Evolutionary conservation across 2,888 invertebrate genomes (phyloP).

Genomic region (Polymixis flavicincta): DNA sequence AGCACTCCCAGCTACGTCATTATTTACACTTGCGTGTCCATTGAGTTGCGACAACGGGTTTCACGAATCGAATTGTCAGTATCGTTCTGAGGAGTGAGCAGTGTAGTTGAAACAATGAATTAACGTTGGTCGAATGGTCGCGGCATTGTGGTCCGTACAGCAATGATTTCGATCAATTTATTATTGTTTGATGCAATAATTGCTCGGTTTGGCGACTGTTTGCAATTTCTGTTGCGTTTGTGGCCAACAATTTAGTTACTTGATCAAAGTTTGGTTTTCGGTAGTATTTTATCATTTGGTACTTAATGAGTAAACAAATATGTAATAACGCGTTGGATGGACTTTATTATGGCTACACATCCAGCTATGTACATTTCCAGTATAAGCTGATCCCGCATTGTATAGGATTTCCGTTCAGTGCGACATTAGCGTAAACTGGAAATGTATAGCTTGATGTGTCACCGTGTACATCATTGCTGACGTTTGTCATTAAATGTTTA

Average conservation of each 20-base stretch:
- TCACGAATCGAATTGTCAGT: slow-evolving; percentile 38
- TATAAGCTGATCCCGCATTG: too few relatives aligned
- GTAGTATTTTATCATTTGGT: slow-evolving; percentile 42
- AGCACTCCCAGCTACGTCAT: slow-evolving; percentile 23
- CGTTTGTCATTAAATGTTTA: background rate
- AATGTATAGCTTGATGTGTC: too few relatives aligned
- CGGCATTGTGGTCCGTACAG: slow-evolving; percentile 50
- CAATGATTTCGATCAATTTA: slow-evolving; percentile 79
- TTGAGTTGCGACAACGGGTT: slow-evolving; percentile 39
- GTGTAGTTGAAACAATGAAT: slow-evolving; percentile 75
- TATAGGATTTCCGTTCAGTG: too few relatives aligned
- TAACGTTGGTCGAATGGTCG: slow-evolving; percentile 59
- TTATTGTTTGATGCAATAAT: slow-evolving; percentile 81
- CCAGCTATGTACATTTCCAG: too few relatives aligned
- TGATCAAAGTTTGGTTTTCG: slow-evolving; percentile 52
- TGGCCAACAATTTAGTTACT: slow-evolving; percentile 58
- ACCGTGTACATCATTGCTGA: background rate
- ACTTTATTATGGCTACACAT: too few relatives aligned
- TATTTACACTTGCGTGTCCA: slow-evolving; percentile 46
- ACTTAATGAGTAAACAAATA: slow-evolving; percentile 12
- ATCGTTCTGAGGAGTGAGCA: slow-evolving; percentile 59
- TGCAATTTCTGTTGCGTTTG: slow-evolving; percentile 70
- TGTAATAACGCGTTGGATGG: background rate
- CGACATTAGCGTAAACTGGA: too few relatives aligned
- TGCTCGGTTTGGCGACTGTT: slow-evolving; percentile 74